Base-by-base conservation (phyloP, 2,113 vertebrate species). In the Ptilonorhynchus violaceus region DNA sequence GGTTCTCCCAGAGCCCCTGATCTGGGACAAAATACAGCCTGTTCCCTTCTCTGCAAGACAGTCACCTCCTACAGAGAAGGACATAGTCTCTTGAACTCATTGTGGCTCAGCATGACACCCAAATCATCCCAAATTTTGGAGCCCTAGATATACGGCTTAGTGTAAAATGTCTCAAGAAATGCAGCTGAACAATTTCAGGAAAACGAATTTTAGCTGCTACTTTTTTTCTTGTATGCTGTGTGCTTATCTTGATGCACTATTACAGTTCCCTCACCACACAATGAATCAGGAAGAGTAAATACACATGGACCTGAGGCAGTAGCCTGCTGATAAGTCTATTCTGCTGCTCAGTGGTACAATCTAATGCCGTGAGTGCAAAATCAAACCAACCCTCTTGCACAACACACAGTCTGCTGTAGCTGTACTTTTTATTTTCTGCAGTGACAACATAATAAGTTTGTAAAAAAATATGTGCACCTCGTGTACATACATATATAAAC, bases 41-140 rank as follows among this genome's bases (percentile, higher is more conserved):
- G 31, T 49, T 78, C 64, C n/a, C 22, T 42, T 66, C 73, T 27
- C 55, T 37, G 31, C 46, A 52, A 74, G 50, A 13, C 50, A 7
- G 17, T 33, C 0, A 0, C 18, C 22, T 62, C 46, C 37, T 62
- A 12, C 46, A 63, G 50, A 37, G 39, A 37, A n/a, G 7, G 9
- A 42, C 6, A 19, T 1, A 28, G 11, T 33, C 24, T 69, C 46
- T 3, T 58, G 41, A 84, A 25, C 24, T 81, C 63, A 30, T 27
- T 1, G 0, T 42, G 56, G 16, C 31, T 74, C 44, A 63, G 15
- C 3, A 2, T 23, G 25, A 53, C n/a, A 53, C 37, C 7, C 42
- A 75, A 81, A 49, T 42, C 42, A 78, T 13, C 15, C 28, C 47
- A 82, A 9, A 63, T 75, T 85, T 50, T 59, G 28, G 11, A 73